Evolutionary conservation across 2,888 invertebrate species (phyloP).

Genomic region (Atethmia centrago): DNA sequence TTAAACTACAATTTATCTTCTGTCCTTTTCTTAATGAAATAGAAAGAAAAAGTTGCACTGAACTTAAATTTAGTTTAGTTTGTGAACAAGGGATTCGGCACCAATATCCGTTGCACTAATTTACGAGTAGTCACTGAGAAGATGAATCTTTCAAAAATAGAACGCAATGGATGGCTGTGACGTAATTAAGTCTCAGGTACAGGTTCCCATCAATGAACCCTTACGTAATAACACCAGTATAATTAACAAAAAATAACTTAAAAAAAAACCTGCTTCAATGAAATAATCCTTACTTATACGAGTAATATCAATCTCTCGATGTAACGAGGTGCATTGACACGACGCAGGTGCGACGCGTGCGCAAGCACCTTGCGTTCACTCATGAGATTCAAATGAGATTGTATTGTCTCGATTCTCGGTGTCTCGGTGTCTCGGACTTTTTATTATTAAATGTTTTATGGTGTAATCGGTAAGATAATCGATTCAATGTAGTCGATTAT

Average conservation of each 20-base stretch:
- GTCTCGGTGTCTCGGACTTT: conserved; percentile 53
- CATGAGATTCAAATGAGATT: conserved; percentile 69
- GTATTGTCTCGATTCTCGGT: conserved; percentile 56
- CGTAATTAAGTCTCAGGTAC: neutral
- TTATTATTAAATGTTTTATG: conserved; percentile 53
- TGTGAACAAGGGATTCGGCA: too few species aligned
- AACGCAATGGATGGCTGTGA: neutral
- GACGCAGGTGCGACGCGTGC: conserved; percentile 72
- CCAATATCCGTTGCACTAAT: neutral
- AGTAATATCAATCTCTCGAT: conserved; percentile 59
- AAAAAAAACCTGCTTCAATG: conserved; percentile 47
- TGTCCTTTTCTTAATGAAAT: too few species aligned
- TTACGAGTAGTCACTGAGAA: neutral
- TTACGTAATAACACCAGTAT: conserved; percentile 26
- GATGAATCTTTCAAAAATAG: neutral
- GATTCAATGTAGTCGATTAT: conserved; percentile 31
- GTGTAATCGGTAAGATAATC: conserved; percentile 51
- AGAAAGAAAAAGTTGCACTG: too few species aligned
- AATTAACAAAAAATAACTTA: conserved; percentile 32
- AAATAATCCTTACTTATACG: conserved; percentile 59
- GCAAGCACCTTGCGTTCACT: conserved; percentile 63
- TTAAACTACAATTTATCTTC: too few species aligned
- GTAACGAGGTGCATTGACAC: conserved; percentile 73
- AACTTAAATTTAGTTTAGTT: too few species aligned
- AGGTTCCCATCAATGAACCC: conserved; percentile 32